These are phyloP conservation scores for Pyrocoelia pectoralis DNA, from an alignment of 2,888 invertebrate species.

Conservation along the genomic window DNA sequence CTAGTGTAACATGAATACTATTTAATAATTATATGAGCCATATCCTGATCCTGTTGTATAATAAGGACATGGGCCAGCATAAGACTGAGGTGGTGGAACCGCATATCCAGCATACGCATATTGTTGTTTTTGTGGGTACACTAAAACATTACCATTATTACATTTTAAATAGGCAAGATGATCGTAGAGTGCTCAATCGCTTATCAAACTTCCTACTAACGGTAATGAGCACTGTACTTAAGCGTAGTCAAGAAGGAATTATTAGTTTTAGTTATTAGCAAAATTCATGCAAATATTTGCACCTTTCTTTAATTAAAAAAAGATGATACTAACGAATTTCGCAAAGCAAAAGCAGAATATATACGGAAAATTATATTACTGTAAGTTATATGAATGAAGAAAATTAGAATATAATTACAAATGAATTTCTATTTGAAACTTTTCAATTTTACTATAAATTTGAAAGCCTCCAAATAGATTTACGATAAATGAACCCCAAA, in stretches of 20 bases:
- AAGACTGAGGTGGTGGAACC: constrained; percentile 76
- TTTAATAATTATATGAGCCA: constrained; percentile 91
- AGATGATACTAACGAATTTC: not conserved
- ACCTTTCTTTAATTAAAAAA: no score
- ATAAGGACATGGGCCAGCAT: constrained; percentile 84
- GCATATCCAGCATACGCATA: constrained; percentile 92
- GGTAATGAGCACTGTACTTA: no score
- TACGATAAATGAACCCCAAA: constrained; percentile 43
- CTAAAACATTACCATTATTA: constrained; percentile 60
- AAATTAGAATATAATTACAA: constrained; percentile 15
- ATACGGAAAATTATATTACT: constrained; percentile 19
- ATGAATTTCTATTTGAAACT: constrained; percentile 4
- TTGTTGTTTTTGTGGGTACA: constrained; percentile 94
- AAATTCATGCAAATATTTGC: no score
- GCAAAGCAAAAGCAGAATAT: constrained; percentile 20
- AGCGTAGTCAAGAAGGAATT: no score
- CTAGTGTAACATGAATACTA: not conserved
- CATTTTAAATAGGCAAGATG: no score
- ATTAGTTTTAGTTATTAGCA: no score
- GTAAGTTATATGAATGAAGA: constrained; percentile 12
- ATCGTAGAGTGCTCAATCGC: no score
- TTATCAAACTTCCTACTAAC: no score
- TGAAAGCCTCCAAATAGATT: not conserved
- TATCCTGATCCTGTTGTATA: constrained; percentile 92
- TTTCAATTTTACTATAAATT: no score